Percentiles rank a stretch among this genome's conserved stretches.
These are phyloP conservation scores for Drosophila ohnishii DNA, from an alignment of 1,140 invertebrate genomes.

Conservation along the genomic window DNA sequence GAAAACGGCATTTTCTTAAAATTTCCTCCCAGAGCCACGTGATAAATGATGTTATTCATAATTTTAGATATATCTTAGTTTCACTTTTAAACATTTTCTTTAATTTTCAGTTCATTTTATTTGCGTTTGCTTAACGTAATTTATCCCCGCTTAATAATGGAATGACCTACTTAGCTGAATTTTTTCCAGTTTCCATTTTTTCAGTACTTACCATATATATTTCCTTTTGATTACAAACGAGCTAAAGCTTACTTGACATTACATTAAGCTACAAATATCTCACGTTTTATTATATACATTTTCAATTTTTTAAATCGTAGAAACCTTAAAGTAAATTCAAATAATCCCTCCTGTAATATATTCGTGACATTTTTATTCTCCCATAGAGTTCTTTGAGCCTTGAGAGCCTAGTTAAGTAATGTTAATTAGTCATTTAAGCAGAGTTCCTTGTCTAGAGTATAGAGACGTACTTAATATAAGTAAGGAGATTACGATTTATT, in stretches of 20 bases:
- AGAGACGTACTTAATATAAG: slow-evolving; percentile 30
- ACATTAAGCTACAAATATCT: slow-evolving; percentile 18
- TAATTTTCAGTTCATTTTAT: slow-evolving; percentile 23
- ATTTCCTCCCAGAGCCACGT: slow-evolving; percentile 26
- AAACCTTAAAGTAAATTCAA: slow-evolving; percentile 21
- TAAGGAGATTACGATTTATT: slow-evolving; percentile 27
- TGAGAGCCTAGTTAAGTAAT: slow-evolving; percentile 47
- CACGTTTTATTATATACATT: slow-evolving; percentile 13
- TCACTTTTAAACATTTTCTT: slow-evolving; percentile 35
- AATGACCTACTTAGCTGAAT: slow-evolving; percentile 74
- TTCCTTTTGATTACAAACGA: slow-evolving; percentile 39
- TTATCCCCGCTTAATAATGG: slow-evolving; percentile 71
- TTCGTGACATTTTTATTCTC: slow-evolving; percentile 29
- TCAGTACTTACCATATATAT: slow-evolving; percentile 32
- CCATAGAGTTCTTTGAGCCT: slow-evolving; percentile 31
- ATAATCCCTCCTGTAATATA: slow-evolving; percentile 35
- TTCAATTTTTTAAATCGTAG: slow-evolving; percentile 27
- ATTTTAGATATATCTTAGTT: slow-evolving; percentile 35
- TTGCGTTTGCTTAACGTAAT: slow-evolving; percentile 63
- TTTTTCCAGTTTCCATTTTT: slow-evolving; percentile 48
- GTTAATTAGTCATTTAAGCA: slow-evolving; percentile 45
- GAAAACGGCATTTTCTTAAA: slow-evolving; percentile 12
- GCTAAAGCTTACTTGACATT: slow-evolving; percentile 32
- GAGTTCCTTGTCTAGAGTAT: slow-evolving; percentile 36
- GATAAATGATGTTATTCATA: slow-evolving; percentile 32